These are phyloP conservation scores for Orthosia cruda DNA, from an alignment of 2,888 invertebrate genomes.

Conservation along the genomic window DNA sequence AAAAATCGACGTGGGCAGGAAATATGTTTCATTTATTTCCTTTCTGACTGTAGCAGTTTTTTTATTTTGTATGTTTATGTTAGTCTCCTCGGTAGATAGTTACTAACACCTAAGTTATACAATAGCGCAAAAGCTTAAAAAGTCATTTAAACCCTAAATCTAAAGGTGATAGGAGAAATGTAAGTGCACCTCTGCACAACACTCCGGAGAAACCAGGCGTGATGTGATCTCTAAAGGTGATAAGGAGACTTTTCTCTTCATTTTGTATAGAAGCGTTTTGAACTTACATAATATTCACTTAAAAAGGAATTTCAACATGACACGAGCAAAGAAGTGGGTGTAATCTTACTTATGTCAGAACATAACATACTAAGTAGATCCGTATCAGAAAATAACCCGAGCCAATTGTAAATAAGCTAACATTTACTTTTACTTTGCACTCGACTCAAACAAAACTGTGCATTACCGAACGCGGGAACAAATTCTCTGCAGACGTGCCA, in stretches of 20 bases:
- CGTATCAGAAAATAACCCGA: constrained; percentile 15
- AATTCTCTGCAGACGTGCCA: constrained; percentile 45
- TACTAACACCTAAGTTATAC: too few species aligned
- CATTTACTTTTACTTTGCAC: constrained; percentile 52
- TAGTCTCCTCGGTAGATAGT: too few species aligned
- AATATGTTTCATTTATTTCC: not conserved
- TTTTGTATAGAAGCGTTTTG: too few species aligned
- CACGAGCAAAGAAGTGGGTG: not conserved
- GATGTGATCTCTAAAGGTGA: too few species aligned
- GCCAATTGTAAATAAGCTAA: constrained; percentile 45
- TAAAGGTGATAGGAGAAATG: too few species aligned
- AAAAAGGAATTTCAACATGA: too few species aligned
- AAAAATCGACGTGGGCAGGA: not conserved
- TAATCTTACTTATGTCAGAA: not conserved
- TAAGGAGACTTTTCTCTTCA: too few species aligned
- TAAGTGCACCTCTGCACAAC: too few species aligned
- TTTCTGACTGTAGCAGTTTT: not conserved
- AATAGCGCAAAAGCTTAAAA: too few species aligned
- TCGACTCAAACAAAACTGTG: constrained; percentile 52
- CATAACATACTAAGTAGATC: constrained; percentile 13
- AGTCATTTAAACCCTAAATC: too few species aligned
- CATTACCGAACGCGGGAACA: constrained; percentile 60
- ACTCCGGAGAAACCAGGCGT: too few species aligned
- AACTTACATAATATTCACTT: too few species aligned
- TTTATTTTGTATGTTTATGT: not conserved